Evolutionary conservation across 2,888 invertebrate species (phyloP).

Genomic region (Caenorhabditis panamensis): DNA sequence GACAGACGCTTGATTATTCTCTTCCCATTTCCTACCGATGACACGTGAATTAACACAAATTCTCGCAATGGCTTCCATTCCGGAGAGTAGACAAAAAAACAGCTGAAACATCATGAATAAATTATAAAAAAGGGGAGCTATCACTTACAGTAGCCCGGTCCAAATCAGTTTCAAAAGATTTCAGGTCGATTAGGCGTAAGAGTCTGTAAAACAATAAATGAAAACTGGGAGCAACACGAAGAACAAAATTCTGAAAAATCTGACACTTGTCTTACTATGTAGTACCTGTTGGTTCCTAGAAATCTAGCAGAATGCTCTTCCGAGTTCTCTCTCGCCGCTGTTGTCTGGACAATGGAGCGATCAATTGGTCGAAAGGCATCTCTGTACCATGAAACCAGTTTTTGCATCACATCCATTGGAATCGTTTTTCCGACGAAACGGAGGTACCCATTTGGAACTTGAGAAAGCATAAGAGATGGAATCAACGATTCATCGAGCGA

Average conservation of each 20-base stretch:
- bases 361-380: slow-evolving; percentile 58
- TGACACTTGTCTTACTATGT: too few relatives aligned
- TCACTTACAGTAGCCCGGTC: slow-evolving; percentile 63
- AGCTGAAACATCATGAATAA: slow-evolving; percentile 47
- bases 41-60: slow-evolving; percentile 61
- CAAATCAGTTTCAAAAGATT: slow-evolving; percentile 65
- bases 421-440: slow-evolving; percentile 45
- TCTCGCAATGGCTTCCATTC: slow-evolving; percentile 54
- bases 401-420: slow-evolving; percentile 46
- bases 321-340: slow-evolving; percentile 18
- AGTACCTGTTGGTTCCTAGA: slow-evolving; percentile 40
- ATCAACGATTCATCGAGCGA: slow-evolving; percentile 62
- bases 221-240: too few relatives aligned
- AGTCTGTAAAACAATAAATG: slow-evolving; percentile 10
- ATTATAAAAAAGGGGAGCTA: not conserved
- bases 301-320: slow-evolving; percentile 49
- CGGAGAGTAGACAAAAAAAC: slow-evolving; percentile 62
- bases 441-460: slow-evolving; percentile 42
- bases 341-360: slow-evolving; percentile 18
- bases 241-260: slow-evolving; percentile 2
- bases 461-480: slow-evolving; percentile 66
- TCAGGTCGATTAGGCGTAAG: slow-evolving; percentile 47
- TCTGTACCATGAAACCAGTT: slow-evolving; percentile 64
- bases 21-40: slow-evolving; percentile 60
- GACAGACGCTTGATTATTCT: slow-evolving; percentile 45